Percentiles rank a stretch among this genome's conserved stretches.
phyloP scores from a whole-genome alignment of 2,797 vertebrate species.

The Lepus townsendii region DNA sequence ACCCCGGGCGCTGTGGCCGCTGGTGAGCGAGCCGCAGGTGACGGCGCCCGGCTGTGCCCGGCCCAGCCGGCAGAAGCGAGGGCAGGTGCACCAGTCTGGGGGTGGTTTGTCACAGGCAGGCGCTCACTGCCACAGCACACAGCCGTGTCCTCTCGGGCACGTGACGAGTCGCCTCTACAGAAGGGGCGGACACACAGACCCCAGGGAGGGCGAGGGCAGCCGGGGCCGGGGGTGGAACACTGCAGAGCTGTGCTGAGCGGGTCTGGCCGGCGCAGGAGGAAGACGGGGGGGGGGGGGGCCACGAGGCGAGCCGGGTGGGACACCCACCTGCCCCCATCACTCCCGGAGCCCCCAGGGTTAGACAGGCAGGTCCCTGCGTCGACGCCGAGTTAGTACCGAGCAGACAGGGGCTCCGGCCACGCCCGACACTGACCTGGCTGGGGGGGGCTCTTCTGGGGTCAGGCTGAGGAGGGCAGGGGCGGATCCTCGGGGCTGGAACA shows the following conservation, averaged over 20 bases:
- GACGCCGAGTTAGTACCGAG: slow-evolving; percentile 49
- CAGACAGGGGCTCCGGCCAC: background rate
- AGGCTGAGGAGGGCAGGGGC: slow-evolving; percentile 89
- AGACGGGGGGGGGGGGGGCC: background rate
- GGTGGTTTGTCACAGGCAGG: background rate
- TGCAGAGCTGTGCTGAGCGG: background rate
- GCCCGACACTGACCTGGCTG: slow-evolving; percentile 66
- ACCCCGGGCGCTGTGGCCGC: too few relatives aligned
- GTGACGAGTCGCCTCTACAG: background rate
- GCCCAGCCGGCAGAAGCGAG: background rate
- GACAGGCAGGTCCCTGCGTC: background rate
- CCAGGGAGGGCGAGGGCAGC: background rate
- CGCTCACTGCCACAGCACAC: background rate
- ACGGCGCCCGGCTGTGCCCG: background rate
- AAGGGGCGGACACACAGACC: background rate
- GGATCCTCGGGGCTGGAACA: slow-evolving; percentile 88
- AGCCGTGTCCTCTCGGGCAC: background rate
- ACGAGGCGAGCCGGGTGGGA: too few relatives aligned
- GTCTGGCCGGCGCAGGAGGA: background rate
- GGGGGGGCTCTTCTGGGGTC: slow-evolving; percentile 82
- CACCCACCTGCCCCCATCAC: too few relatives aligned
- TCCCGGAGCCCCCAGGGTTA: background rate
- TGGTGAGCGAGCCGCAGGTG: too few relatives aligned
- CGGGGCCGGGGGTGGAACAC: background rate
- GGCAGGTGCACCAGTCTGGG: background rate